Percentiles rank a stretch among this genome's conserved stretches.
These are phyloP conservation scores for Athripsodes cinereus DNA, from an alignment of 2,888 invertebrate species.

Conservation along the genomic window DNA sequence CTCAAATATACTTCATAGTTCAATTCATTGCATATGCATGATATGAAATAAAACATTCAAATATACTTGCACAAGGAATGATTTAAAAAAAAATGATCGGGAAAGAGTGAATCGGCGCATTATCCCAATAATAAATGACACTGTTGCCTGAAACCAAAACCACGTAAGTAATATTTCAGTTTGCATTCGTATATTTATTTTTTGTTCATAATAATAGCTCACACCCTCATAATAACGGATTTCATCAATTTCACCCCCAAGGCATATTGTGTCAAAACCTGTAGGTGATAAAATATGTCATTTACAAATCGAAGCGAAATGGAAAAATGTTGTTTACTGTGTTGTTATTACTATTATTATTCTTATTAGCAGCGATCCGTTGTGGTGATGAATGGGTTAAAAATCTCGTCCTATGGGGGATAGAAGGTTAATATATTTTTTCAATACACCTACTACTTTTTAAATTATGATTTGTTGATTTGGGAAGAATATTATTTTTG, in stretches of 20 bases:
- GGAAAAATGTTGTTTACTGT: background rate
- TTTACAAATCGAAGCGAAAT: background rate
- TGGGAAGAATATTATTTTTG: too few species aligned
- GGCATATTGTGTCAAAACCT: background rate
- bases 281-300: conserved; percentile 2
- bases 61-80: too few species aligned
- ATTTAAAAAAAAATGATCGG: too few species aligned
- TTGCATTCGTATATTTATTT: background rate
- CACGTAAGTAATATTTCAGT: conserved; percentile 2
- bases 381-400: background rate
- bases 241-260: background rate
- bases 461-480: too few species aligned
- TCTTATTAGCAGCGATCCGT: background rate
- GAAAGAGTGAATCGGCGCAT: too few species aligned
- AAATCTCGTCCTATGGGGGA: background rate
- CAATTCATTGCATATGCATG: too few species aligned
- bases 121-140: background rate
- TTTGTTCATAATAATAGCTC: background rate
- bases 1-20: too few species aligned
- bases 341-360: background rate
- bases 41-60: too few species aligned
- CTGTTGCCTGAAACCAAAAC: background rate
- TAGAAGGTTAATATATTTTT: background rate
- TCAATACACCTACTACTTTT: too few species aligned
- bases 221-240: background rate